Evolutionary conservation across 2,113 vertebrate genomes (phyloP), one percentile per base, ranked within the genome.

Genomic region (Anthoscopus minutus): DNA sequence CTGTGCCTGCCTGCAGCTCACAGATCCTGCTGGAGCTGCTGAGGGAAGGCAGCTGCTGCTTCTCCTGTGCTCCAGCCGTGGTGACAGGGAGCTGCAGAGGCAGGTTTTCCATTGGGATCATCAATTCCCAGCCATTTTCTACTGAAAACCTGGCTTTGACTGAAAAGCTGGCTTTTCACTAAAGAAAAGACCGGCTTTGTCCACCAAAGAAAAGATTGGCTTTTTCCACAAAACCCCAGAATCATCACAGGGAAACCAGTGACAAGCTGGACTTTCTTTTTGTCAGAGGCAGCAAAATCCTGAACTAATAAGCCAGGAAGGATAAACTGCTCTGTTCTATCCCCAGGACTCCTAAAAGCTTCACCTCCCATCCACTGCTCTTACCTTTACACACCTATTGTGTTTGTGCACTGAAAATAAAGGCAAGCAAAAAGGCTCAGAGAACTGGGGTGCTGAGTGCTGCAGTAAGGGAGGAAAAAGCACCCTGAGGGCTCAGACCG

Each of bases 31-130:
- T 50, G 76, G 42, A 60, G 74, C 25, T 0, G 56, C 50, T 15
- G 11, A 38, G 53, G 72, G 78, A 64, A 51, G 60, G 86, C 86
- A 77, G 48, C 27, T 3, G 77, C 72, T 28, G 45, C 93, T 77
- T 9, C 13, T 3, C 20, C 0, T 28, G 62, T 6, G 1, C 45
- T 38, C 1, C 0, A 76, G 89, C 69, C 0, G 0, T 1, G 57
- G 22, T n/a, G 92, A 44, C 53, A 56, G 69, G 38, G 57, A 91
- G 85, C 57, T 64, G 73, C 61, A 51, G 58, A 47, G 65, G 40
- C 73, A 93, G 48, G 4, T n/a, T 81, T 81, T 67, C 31, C 1
- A 44, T 8, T 15, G 66, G 66, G 62, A 64, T 53, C 25, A 89
- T 88, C 78, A 37, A 80, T 88, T 56, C 13, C n/a, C n/a, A 19